phyloP scores from a whole-genome alignment of 2,797 vertebrate genomes.

The Salmo trutta region DNA sequence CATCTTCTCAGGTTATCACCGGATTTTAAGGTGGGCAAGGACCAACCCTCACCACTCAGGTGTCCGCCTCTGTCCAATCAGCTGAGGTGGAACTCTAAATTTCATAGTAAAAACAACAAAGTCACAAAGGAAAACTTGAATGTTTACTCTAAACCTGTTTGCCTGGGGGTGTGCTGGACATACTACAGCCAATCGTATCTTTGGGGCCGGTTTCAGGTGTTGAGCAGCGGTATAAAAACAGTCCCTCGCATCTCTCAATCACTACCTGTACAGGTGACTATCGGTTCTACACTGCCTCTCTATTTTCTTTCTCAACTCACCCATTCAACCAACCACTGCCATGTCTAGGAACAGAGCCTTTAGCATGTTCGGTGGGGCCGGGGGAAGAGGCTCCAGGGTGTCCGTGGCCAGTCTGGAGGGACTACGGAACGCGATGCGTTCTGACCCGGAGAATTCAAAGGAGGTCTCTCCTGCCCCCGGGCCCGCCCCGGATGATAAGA shows the following conservation, averaged over 20 bases:
- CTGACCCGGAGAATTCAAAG: conserved; percentile 34
- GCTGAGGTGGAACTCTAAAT: conserved; percentile 3
- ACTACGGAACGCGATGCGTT: conserved; percentile 59
- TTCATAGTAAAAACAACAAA: conserved; percentile 1
- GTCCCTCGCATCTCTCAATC: background rate
- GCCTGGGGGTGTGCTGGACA: conserved; percentile 12
- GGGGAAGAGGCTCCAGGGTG: conserved; percentile 52
- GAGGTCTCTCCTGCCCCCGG: conserved; percentile 6
- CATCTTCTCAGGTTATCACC: conserved; percentile 5
- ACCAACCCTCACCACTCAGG: conserved; percentile 50
- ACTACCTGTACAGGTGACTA: conserved; percentile 24
- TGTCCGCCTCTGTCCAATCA: conserved; percentile 49
- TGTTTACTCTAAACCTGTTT: conserved; percentile 42
- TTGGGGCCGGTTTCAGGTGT: conserved; percentile 35
- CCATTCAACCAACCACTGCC: background rate
- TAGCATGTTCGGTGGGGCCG: conserved; percentile 69
- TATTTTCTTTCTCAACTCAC: background rate
- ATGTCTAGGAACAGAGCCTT: conserved; percentile 54
- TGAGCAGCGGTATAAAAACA: conserved; percentile 52
- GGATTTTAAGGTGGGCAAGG: conserved; percentile 48
- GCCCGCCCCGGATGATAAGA: conserved; percentile 55
- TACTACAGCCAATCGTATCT: conserved; percentile 38
- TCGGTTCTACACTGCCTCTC: background rate
- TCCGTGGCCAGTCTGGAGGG: conserved; percentile 63
- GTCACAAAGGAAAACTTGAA: conserved; percentile 44